A percentile compares a stretch with the other conserved stretches of the same genome.
phyloP scores from a whole-genome alignment of 2,797 vertebrate species.

The Catharus ustulatus region DNA sequence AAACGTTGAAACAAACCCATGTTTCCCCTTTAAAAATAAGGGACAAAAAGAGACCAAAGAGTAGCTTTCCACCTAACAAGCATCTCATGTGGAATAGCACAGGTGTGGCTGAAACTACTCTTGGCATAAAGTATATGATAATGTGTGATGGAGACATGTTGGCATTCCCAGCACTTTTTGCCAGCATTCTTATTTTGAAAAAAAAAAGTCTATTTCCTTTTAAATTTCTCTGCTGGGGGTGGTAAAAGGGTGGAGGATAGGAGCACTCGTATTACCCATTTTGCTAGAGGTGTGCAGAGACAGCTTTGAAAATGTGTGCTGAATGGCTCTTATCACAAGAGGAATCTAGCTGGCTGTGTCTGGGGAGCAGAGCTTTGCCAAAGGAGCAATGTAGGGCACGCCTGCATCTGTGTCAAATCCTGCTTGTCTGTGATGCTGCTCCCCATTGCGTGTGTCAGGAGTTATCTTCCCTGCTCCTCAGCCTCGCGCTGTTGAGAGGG shows the following conservation, averaged over 20 bases:
- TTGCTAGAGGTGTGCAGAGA: not conserved
- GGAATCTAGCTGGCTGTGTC: not conserved
- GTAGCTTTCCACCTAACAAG: not conserved
- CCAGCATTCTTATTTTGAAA: not conserved
- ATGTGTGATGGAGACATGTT: not conserved
- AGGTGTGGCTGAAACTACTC: not conserved
- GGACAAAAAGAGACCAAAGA: not conserved
- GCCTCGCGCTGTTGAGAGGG: not conserved
- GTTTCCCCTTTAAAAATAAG: not conserved
- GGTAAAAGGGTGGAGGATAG: not conserved
- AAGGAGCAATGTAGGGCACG: not conserved
- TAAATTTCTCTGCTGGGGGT: not conserved
- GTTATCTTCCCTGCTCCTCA: not conserved
- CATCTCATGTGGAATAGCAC: rapidly evolving
- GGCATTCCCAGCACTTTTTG: not conserved
- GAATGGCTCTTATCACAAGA: not conserved
- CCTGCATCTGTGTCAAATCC: not conserved
- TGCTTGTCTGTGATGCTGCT: not conserved
- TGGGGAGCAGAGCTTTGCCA: not conserved
- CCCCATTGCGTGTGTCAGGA: not conserved
- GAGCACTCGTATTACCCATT: not conserved
- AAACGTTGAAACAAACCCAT: not conserved
- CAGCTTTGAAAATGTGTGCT: not conserved
- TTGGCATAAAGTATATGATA: rapidly evolving
- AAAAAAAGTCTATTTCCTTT: not conserved